A percentile compares a stretch with the other conserved stretches of the same genome.
These are phyloP conservation scores for Sialis fuliginosa DNA, from an alignment of 2,888 invertebrate genomes.

Conservation along the genomic window DNA sequence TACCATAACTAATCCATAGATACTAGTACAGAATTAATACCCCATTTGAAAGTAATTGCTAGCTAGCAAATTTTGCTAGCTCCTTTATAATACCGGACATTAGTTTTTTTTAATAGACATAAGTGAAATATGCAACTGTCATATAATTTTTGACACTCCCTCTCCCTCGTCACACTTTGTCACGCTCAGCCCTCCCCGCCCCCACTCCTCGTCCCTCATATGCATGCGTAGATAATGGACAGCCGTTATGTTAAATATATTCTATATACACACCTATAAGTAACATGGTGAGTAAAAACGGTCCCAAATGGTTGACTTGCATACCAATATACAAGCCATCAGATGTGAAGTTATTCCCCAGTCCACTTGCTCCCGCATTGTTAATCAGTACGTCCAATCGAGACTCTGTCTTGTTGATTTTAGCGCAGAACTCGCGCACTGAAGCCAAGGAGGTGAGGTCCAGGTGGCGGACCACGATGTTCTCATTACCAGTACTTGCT, in stretches of 20 bases:
- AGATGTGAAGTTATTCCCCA: constrained; percentile 30
- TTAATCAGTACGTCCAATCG: constrained; percentile 44
- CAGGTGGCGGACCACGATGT: constrained; percentile 25
- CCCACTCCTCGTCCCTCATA: too few relatives aligned
- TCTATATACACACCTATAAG: constrained; percentile 26
- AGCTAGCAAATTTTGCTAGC: too few relatives aligned
- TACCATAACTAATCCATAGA: too few relatives aligned
- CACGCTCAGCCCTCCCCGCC: too few relatives aligned
- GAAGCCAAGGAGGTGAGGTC: constrained; percentile 36
- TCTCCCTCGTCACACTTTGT: too few relatives aligned
- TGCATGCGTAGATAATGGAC: too few relatives aligned
- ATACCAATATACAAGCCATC: constrained; percentile 47
- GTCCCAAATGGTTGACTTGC: constrained; percentile 55
- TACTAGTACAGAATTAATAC: too few relatives aligned
- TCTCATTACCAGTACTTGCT: constrained; percentile 20
- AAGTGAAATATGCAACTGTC: too few relatives aligned
- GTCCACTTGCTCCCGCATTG: constrained; percentile 44
- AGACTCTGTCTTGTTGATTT: constrained; percentile 32
- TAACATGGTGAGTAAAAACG: constrained; percentile 50
- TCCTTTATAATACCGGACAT: too few relatives aligned
- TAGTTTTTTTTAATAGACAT: too few relatives aligned
- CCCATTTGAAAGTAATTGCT: too few relatives aligned
- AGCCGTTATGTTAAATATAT: background rate
- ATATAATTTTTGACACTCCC: too few relatives aligned
- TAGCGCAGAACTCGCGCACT: constrained; percentile 41